phyloP scores from a whole-genome alignment of 2,888 invertebrate species.

The Eilema griseolum region DNA sequence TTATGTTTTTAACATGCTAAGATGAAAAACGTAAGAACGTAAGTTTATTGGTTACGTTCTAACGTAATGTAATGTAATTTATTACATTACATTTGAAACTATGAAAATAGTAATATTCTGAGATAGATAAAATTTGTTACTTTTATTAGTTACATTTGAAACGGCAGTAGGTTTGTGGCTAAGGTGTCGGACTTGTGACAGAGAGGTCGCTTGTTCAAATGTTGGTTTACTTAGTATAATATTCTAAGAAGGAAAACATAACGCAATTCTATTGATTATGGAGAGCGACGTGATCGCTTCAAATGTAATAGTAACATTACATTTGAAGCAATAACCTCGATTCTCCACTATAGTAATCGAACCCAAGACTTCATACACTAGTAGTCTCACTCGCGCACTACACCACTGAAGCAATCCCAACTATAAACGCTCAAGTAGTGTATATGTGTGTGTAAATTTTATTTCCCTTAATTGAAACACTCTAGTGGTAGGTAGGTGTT shows the following conservation, averaged over 20 bases:
- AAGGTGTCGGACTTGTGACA: no score
- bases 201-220: no score
- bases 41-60: background rate
- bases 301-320: no score
- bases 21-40: background rate
- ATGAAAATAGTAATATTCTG: no score
- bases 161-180: no score
- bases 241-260: no score
- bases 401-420: slow-evolving; percentile 19
- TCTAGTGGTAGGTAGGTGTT: slow-evolving; percentile 56
- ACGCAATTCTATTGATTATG: no score
- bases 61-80: background rate
- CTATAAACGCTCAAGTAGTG: slow-evolving; percentile 34
- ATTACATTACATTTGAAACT: background rate
- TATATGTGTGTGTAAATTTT: slow-evolving; percentile 47
- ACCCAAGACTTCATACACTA: background rate
- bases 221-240: no score
- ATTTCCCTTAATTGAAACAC: slow-evolving; percentile 56
- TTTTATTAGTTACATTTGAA: no score
- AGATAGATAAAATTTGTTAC: no score
- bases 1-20: slow-evolving; percentile 21
- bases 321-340: no score
- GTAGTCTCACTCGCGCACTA: background rate
- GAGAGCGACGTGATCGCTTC: no score
- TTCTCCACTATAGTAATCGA: background rate